Percentiles rank a stretch among this genome's conserved stretches.
Conservation (phyloP, 53 echinoderm and acorn worm species). For the Echinometra lucunter region DNA sequence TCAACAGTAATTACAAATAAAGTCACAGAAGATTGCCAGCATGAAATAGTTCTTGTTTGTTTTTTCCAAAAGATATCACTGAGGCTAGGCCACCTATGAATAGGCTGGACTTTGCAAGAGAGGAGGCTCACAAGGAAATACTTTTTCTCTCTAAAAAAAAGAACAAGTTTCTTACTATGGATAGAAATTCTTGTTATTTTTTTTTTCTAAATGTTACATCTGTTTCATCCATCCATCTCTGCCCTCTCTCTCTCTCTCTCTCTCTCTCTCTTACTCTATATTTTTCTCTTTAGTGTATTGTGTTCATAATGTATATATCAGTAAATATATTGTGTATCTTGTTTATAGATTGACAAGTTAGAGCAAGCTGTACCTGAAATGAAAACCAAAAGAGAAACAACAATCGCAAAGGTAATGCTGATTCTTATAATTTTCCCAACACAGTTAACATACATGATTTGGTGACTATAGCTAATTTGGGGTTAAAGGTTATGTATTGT, state of each 20-base stretch:
- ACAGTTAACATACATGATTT: background rate
- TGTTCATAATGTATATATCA: background rate
- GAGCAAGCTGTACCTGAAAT: slow-evolving; percentile 85
- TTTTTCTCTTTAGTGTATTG: background rate
- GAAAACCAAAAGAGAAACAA: slow-evolving; percentile 83
- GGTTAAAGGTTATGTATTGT: too few species aligned
- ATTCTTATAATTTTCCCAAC: background rate
- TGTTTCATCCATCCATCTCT: background rate
- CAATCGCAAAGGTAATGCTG: slow-evolving; percentile 79
- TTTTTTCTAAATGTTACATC: too few species aligned
- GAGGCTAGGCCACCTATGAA: too few species aligned
- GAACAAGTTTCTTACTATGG: too few species aligned
- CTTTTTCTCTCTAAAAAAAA: too few species aligned
- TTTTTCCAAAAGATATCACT: too few species aligned
- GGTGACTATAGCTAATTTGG: background rate
- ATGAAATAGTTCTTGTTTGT: too few species aligned
- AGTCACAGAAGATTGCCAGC: too few species aligned
- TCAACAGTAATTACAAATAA: too few species aligned
- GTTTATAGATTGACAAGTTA: slow-evolving; percentile 76
- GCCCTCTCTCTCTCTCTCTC: background rate
- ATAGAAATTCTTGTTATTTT: too few species aligned
- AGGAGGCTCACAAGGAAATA: too few species aligned
- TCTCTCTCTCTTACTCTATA: background rate
- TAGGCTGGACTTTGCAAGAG: too few species aligned
- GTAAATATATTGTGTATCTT: background rate